phyloP scores from a whole-genome alignment of 1,140 invertebrate genomes.

The Caenorhabditis remanei region DNA sequence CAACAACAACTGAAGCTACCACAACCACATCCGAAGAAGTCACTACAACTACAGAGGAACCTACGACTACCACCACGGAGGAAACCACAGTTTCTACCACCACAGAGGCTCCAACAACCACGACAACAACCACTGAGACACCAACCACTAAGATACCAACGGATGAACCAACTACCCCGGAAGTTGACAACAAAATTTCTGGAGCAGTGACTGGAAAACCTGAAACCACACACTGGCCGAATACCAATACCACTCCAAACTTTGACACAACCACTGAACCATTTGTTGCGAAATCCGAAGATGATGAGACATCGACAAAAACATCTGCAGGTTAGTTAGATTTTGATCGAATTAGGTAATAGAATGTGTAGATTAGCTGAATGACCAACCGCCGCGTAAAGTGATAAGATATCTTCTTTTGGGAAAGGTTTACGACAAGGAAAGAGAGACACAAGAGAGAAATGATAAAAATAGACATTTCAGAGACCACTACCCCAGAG shows the following conservation, averaged over 20 bases:
- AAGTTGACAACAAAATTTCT: conserved; percentile 33
- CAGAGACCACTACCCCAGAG: no score
- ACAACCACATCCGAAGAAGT: not conserved
- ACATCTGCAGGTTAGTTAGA: not conserved
- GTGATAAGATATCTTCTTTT: not conserved
- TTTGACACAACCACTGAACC: not conserved
- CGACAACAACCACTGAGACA: not conserved
- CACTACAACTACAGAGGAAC: conserved; percentile 1
- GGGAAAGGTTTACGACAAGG: no score
- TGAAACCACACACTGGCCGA: not conserved
- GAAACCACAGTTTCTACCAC: no score
- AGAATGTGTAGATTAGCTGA: not conserved
- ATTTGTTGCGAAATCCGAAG: conserved; percentile 3
- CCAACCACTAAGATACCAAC: not conserved
- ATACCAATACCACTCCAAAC: conserved; percentile 2
- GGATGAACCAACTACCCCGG: not conserved
- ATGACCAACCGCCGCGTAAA: not conserved
- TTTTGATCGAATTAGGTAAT: not conserved
- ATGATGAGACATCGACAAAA: not conserved
- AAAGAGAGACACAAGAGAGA: not conserved
- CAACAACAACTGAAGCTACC: conserved; percentile 18
- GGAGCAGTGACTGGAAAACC: conserved; percentile 24
- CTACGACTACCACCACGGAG: conserved; percentile 1
- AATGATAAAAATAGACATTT: not conserved
- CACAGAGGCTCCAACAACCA: not conserved